These are phyloP conservation scores for Spongilla lacustris DNA, from an alignment of 37 sponge, comb jelly and placozoan species.

Conservation along the genomic window DNA sequence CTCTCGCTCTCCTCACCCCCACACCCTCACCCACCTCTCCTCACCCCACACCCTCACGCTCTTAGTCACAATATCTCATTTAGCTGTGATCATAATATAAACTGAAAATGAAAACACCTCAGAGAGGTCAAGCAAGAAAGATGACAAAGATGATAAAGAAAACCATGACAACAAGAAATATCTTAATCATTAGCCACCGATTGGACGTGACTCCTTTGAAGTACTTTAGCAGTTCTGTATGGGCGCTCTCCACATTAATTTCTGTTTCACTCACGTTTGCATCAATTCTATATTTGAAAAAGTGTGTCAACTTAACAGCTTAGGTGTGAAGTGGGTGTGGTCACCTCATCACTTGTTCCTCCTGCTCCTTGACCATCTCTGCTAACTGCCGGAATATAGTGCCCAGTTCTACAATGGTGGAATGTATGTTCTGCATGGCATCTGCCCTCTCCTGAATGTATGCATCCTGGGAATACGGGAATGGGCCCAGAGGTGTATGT, in stretches of 20 bases:
- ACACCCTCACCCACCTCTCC: neutral
- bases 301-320: neutral
- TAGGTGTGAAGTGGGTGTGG: neutral
- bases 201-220: constrained; percentile 95
- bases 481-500: neutral
- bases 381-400: constrained; percentile 94
- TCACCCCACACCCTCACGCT: neutral
- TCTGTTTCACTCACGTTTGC: constrained; percentile 87
- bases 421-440: constrained; percentile 94
- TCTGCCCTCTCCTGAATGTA: constrained; percentile 94
- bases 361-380: constrained; percentile 97
- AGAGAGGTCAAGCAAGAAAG: constrained; percentile 72
- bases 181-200: constrained; percentile 98
- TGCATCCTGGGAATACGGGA: constrained; percentile 48
- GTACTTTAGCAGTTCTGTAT: constrained; percentile 96
- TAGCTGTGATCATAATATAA: neutral
- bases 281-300: constrained; percentile 75
- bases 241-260: constrained; percentile 94
- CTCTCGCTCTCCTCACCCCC: too few species aligned
- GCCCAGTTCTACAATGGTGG: constrained; percentile 97
- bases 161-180: constrained; percentile 89
- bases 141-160: constrained; percentile 97
- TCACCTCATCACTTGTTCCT: constrained; percentile 91
- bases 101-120: constrained; percentile 5
- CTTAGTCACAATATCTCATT: neutral